These are phyloP conservation scores for Chymomyza amoena DNA, from an alignment of 2,888 invertebrate genomes.

Conservation along the genomic window DNA sequence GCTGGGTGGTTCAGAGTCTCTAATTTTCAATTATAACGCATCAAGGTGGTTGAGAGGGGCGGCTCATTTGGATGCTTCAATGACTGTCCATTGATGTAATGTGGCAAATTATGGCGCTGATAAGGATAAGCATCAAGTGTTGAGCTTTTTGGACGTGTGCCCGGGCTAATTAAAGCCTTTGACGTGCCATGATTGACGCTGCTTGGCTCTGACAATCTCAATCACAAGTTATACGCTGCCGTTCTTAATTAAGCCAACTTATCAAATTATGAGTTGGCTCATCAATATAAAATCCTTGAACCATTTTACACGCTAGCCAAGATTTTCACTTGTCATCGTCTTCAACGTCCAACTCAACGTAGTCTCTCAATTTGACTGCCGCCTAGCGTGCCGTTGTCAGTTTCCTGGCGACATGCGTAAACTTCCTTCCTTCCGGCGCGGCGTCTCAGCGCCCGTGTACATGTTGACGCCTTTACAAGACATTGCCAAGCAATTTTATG, in stretches of 20 bases:
- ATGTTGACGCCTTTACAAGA: slow-evolving; percentile 42
- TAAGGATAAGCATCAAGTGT: slow-evolving; percentile 56
- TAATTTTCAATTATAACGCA: slow-evolving; percentile 62
- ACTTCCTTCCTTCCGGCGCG: slow-evolving; percentile 27
- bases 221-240: background rate
- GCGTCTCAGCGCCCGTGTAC: slow-evolving; percentile 14
- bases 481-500: slow-evolving; percentile 59
- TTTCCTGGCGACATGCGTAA: slow-evolving; percentile 28
- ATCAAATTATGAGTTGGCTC: slow-evolving; percentile 20
- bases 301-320: slow-evolving; percentile 3
- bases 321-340: slow-evolving; percentile 28
- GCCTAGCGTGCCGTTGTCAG: background rate
- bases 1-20: slow-evolving; percentile 31
- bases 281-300: slow-evolving; percentile 21
- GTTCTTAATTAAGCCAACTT: slow-evolving; percentile 35
- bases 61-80: slow-evolving; percentile 9
- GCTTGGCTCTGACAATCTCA: background rate
- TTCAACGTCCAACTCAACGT: background rate
- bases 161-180: slow-evolving; percentile 55
- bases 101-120: slow-evolving; percentile 65
- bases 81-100: slow-evolving; percentile 46
- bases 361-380: background rate
- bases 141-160: background rate
- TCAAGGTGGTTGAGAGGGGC: slow-evolving; percentile 40
- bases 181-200: background rate